Evolutionary conservation across 2,888 invertebrate genomes (phyloP).

Genomic region (Hypomecis punctinalis): DNA sequence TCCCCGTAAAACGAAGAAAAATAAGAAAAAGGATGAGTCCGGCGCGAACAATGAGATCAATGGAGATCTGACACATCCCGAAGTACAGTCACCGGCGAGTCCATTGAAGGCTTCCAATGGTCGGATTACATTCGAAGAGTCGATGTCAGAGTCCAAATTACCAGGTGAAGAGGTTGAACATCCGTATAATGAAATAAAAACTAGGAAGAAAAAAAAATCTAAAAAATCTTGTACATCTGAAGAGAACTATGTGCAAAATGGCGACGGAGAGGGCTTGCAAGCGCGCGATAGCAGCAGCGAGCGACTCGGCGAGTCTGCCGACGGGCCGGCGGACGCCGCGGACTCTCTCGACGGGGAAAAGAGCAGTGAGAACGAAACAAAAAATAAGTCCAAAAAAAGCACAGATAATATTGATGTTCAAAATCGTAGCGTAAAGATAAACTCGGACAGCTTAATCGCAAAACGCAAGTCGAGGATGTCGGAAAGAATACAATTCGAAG

Average conservation of each 20-base stretch:
- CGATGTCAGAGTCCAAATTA: constrained; percentile 6
- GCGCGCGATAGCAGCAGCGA: constrained; percentile 44
- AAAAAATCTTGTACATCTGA: constrained; percentile 36
- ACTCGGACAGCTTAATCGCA: not conserved
- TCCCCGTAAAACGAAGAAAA: constrained; percentile 37
- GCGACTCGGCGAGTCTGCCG: not conserved
- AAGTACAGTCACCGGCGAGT: not conserved
- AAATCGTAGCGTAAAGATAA: not conserved
- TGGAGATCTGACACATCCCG: constrained; percentile 26
- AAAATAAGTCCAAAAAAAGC: not conserved
- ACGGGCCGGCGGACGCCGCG: not conserved
- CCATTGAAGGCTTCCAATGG: not conserved
- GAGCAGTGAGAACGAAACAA: not conserved
- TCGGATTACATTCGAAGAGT: constrained; percentile 11
- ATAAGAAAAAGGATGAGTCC: constrained; percentile 48
- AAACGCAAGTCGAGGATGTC: constrained; percentile 50
- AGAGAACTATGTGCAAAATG: constrained; percentile 27
- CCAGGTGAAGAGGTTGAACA: constrained; percentile 31
- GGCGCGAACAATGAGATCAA: constrained; percentile 35
- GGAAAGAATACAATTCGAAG: constrained; percentile 68
- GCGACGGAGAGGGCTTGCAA: constrained; percentile 40
- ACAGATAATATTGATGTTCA: not conserved
- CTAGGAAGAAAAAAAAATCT: constrained; percentile 49
- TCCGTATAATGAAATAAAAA: constrained; percentile 28
- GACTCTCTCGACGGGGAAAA: not conserved